These are phyloP conservation scores for Ceriagrion tenellum DNA, from an alignment of 2,888 invertebrate genomes.

Conservation along the genomic window DNA sequence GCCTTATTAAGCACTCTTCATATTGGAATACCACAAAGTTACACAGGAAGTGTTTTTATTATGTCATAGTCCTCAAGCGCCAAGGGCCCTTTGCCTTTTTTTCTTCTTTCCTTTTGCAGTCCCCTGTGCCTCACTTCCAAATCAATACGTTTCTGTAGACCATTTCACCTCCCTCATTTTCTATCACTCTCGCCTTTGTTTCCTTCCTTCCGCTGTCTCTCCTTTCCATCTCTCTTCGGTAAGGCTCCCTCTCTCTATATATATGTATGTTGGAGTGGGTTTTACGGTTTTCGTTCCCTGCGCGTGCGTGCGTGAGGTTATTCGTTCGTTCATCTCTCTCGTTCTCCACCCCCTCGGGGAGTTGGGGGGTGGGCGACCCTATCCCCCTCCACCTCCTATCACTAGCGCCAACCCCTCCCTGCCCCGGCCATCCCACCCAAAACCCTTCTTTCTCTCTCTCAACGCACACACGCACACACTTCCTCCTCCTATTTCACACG, in stretches of 20 bases:
- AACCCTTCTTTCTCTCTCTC: not conserved
- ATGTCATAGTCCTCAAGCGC: too few species aligned
- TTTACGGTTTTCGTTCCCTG: not conserved
- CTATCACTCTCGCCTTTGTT: too few species aligned
- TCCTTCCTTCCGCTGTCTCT: not conserved
- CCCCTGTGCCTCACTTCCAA: too few species aligned
- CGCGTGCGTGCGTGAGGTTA: not conserved
- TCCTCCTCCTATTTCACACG: constrained; percentile 32
- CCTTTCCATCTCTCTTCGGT: not conserved
- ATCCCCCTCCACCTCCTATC: not conserved
- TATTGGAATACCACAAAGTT: too few species aligned
- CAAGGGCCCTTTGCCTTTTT: too few species aligned
- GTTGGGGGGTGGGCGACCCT: not conserved
- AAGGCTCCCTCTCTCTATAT: too few species aligned
- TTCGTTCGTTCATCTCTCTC: too few species aligned
- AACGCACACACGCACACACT: not conserved
- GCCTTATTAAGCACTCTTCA: too few species aligned
- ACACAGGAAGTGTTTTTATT: too few species aligned
- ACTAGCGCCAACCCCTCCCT: not conserved
- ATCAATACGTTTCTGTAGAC: too few species aligned
- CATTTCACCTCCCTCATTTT: too few species aligned
- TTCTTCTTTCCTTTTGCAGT: too few species aligned
- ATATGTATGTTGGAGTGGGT: not conserved
- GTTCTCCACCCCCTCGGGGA: not conserved
- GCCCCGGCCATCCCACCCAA: not conserved